phyloP scores from a whole-genome alignment of 2,888 invertebrate genomes.

The Scaptomyza flava region DNA sequence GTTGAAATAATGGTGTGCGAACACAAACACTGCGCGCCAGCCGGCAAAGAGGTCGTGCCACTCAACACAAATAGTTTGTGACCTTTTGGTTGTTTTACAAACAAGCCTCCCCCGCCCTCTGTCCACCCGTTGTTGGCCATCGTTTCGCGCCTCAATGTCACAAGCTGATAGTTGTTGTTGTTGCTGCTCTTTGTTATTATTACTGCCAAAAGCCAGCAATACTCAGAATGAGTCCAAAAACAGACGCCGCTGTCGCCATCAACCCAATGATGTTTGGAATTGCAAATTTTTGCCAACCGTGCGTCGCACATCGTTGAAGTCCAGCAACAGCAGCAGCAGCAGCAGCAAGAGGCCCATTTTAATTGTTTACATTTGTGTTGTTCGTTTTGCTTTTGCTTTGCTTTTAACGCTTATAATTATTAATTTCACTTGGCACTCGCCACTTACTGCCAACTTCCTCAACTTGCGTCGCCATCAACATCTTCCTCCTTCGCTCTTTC shows the following conservation, averaged over 20 bases:
- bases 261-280: conserved; percentile 71
- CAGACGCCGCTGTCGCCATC: conserved; percentile 36
- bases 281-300: conserved; percentile 73
- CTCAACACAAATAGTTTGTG: conserved; percentile 78
- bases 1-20: conserved; percentile 60
- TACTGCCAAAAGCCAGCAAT: conserved; percentile 7
- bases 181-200: conserved; percentile 3
- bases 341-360: conserved; percentile 63
- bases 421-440: conserved; percentile 69
- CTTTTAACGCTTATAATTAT: conserved; percentile 77
- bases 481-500: neutral
- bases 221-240: conserved; percentile 30
- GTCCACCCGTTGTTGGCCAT: conserved; percentile 40
- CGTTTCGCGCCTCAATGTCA: conserved; percentile 3
- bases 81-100: conserved; percentile 82
- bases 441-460: conserved; percentile 21
- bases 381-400: conserved; percentile 27
- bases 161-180: conserved; percentile 6
- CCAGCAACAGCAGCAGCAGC: conserved; percentile 9
- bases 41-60: conserved; percentile 61
- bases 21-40: conserved; percentile 57
- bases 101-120: conserved; percentile 64
- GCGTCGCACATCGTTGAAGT: conserved; percentile 65
- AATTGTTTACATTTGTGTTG: conserved; percentile 78
- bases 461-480: conserved; percentile 13